Evolutionary conservation across 2,888 invertebrate genomes (phyloP), one percentile per base, ranked within the genome.

Genomic region (Drosophila subquinaria): DNA sequence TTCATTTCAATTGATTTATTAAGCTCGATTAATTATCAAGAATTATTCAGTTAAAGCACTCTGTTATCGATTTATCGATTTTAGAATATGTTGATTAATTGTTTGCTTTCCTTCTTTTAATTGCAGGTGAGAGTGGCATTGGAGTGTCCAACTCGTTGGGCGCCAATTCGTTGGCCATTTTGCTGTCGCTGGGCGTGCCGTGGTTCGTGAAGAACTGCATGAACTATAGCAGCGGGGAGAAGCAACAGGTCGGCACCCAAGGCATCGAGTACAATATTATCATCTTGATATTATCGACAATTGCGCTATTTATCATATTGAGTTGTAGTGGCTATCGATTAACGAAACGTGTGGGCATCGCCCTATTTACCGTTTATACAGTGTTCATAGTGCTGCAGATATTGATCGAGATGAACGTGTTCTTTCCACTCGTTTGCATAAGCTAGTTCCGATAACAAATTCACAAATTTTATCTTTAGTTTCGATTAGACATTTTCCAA

Each of bases 121-220:
- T 67, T 33, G 1, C 90, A 97, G 97, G 97, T 74, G 95, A 96
- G 92, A 97, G 96, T 13, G 96, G 96, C 30, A 97, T 97, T 94
- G 97, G 97, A 0, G 96, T 97, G 23, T 97, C 97, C 8, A 97
- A 97, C 88, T 96, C 97, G 0, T 92, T 97, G 10, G 97, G 97
- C 1, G 97, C 97, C 0, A 97, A 97, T 90, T 97, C 97, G 0
- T 93, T 97, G 90, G 97, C 97, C 67, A 97, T 97, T 63, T 93
- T 97, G 2, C 94, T 97, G 56, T 97, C 97, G 2, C 93, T 97
- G 47, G 97, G 97, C 1, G 91, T 97, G 27, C 97, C 97, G 0
- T 98, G 97, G 97, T 95, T 97, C 62, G 95, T 97, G 79, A 96
- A 95, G 91, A 95, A 95, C 4, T 91, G 96, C 75, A 93, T 95